Conservation (phyloP, 1,140 invertebrate genomes). For the Bombus superbus region DNA sequence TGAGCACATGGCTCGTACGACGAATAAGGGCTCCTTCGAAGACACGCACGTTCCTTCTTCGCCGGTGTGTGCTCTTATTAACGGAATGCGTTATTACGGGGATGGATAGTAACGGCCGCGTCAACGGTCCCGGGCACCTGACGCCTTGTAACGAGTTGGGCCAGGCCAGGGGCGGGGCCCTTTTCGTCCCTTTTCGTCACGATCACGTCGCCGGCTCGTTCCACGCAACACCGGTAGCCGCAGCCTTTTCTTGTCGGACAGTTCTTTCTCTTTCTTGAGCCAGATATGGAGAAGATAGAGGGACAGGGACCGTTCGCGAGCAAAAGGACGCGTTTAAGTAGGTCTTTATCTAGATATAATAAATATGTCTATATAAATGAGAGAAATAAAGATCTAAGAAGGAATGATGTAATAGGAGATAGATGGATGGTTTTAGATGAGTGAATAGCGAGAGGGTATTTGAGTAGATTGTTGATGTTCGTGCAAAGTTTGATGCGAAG, state of each 20-base stretch:
- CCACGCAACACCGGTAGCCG: constrained; percentile 40
- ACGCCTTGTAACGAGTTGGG: constrained; percentile 68
- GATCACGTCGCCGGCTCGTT: constrained; percentile 44
- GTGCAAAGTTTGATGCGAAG: too few relatives aligned
- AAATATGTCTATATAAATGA: too few relatives aligned
- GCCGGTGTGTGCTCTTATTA: constrained; percentile 58
- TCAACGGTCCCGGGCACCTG: constrained; percentile 71
- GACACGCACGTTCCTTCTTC: constrained; percentile 60
- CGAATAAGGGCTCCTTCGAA: constrained; percentile 55
- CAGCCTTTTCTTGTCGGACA: constrained; percentile 28
- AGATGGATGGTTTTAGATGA: too few relatives aligned
- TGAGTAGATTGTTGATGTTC: too few relatives aligned
- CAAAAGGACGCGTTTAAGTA: background rate
- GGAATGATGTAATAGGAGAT: too few relatives aligned
- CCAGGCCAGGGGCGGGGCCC: constrained; percentile 53
- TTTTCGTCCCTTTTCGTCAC: constrained; percentile 63
- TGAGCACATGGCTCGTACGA: constrained; percentile 62
- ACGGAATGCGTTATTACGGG: constrained; percentile 69
- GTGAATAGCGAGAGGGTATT: too few relatives aligned
- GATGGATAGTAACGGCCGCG: constrained; percentile 68
- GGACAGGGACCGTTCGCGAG: background rate
- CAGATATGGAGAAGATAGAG: constrained; percentile 17
- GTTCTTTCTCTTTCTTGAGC: background rate
- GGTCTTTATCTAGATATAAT: too few relatives aligned
- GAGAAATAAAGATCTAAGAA: too few relatives aligned